Percentiles rank a stretch among this genome's conserved stretches.
phyloP scores from a whole-genome alignment of 1,140 invertebrate genomes.

The Drosophila ercepeae region DNA sequence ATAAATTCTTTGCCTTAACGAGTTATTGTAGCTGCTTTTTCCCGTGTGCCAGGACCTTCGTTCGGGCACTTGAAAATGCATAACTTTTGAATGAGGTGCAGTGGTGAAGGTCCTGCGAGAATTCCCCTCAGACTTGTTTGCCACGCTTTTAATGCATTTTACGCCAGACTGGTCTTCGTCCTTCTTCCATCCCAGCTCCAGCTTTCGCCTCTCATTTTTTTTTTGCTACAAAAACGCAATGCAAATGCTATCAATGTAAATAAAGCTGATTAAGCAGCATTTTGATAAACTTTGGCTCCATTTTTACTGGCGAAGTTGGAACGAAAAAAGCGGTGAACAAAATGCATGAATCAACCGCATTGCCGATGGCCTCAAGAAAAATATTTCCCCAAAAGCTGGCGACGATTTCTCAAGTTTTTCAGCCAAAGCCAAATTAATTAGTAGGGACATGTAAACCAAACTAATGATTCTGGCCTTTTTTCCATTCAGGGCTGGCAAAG shows the following conservation, averaged over 20 bases:
- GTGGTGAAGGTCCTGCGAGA: conserved; percentile 23
- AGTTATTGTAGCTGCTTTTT: background rate
- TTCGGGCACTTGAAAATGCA: conserved; percentile 73
- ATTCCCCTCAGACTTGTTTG: conserved; percentile 54
- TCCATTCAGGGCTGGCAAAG: conserved; percentile 31
- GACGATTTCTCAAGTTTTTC: conserved; percentile 48
- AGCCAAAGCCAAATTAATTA: conserved; percentile 74
- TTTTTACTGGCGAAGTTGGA: conserved; percentile 9
- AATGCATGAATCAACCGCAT: conserved; percentile 49
- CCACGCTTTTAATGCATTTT: conserved; percentile 79
- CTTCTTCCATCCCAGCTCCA: background rate
- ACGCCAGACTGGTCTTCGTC: conserved; percentile 46
- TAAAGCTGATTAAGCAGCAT: conserved; percentile 75
- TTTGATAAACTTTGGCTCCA: conserved; percentile 44
- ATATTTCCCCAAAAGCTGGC: conserved; percentile 41
- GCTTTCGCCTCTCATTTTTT: conserved; percentile 21
- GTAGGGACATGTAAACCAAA: conserved; percentile 18
- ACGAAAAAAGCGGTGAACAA: background rate
- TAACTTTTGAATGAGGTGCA: conserved; percentile 63
- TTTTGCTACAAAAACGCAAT: conserved; percentile 59
- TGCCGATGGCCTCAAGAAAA: conserved; percentile 27
- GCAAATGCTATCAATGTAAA: conserved; percentile 68
- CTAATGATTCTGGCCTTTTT: conserved; percentile 16
- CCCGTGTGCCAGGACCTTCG: conserved; percentile 31
- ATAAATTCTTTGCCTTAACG: too few relatives aligned